Evolutionary conservation across 2,888 invertebrate genomes (phyloP).

Genomic region (Steinernema carpocapsae): DNA sequence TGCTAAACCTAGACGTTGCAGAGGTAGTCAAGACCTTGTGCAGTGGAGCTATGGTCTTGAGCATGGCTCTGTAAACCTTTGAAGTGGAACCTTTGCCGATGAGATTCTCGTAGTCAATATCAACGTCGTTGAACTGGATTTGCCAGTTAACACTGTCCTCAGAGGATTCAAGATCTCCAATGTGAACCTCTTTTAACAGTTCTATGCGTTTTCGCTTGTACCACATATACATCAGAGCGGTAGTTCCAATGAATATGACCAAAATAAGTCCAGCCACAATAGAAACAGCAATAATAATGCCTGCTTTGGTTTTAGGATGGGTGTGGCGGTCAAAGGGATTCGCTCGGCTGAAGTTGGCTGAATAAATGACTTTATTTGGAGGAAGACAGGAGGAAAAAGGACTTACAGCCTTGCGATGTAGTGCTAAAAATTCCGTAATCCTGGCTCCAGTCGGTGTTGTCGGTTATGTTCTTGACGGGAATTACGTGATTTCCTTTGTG

Average conservation of each 20-base stretch:
- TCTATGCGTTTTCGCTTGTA: background rate
- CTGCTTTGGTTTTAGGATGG: background rate
- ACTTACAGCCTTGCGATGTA: background rate
- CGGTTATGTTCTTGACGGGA: background rate
- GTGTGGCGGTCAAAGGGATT: background rate
- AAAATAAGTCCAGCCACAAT: background rate
- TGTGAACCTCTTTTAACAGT: background rate
- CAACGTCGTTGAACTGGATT: background rate
- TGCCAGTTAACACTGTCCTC: background rate
- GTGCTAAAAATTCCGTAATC: background rate
- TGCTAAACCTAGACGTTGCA: background rate
- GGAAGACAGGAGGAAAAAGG: background rate
- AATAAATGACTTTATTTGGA: background rate
- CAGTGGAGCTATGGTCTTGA: constrained; percentile 25
- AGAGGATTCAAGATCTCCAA: background rate
- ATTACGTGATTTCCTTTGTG: background rate
- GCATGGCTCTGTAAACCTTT: constrained; percentile 24
- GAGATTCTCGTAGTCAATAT: constrained; percentile 22
- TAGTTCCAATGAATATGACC: background rate
- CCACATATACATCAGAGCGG: background rate
- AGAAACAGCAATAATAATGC: background rate
- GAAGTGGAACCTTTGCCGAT: constrained; percentile 34
- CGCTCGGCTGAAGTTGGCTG: background rate
- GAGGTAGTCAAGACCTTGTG: background rate
- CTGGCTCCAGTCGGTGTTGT: background rate